phyloP scores from a whole-genome alignment of 2,797 vertebrate species.

The Phataginus tetradactyla region DNA sequence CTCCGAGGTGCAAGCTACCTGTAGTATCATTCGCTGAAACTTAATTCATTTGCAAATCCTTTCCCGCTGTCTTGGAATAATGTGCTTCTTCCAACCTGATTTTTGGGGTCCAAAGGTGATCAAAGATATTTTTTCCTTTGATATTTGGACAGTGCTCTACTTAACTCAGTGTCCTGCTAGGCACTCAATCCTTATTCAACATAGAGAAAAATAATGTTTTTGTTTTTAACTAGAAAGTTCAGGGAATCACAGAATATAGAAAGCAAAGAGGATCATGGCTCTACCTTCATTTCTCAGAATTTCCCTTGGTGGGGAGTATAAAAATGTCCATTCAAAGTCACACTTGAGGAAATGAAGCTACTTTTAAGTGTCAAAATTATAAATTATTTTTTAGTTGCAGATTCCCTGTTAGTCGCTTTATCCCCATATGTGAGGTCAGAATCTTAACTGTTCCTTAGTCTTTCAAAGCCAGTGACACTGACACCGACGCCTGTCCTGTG shows the following conservation, averaged over 20 bases:
- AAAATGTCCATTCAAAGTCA: neutral
- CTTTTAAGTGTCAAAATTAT: neutral
- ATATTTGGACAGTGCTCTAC: neutral
- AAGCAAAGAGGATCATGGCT: neutral
- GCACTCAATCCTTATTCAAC: neutral
- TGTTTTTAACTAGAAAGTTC: neutral
- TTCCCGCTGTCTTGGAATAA: neutral
- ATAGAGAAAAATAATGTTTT: neutral
- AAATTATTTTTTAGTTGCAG: neutral
- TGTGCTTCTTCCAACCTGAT: neutral
- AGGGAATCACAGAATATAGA: neutral
- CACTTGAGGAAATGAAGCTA: neutral
- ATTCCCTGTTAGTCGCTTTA: neutral
- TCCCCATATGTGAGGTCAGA: neutral
- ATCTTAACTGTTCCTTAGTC: neutral
- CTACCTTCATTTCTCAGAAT: neutral
- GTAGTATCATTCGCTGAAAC: neutral
- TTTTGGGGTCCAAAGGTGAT: neutral
- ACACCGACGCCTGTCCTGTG: neutral
- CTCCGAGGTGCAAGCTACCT: neutral
- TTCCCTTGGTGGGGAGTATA: neutral
- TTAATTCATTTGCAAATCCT: slow-evolving; percentile 45
- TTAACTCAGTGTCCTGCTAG: neutral
- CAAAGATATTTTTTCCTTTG: neutral
- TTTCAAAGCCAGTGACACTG: neutral